phyloP scores from a whole-genome alignment of 2,888 invertebrate genomes.

The Leucania comma region DNA sequence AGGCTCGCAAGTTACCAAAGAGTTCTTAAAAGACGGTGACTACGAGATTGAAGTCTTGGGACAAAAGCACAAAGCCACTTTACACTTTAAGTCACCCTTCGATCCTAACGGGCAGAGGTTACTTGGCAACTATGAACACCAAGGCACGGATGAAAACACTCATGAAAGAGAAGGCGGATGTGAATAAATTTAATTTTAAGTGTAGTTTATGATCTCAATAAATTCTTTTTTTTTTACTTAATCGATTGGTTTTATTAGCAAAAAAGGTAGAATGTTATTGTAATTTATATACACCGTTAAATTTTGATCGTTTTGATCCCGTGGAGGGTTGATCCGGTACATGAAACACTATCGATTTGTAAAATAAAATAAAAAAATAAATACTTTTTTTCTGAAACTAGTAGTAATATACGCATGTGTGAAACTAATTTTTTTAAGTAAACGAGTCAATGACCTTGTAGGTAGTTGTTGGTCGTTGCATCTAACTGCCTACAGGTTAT shows the following conservation, averaged over 20 bases:
- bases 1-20: conserved; percentile 91
- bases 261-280: background rate
- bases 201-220: conserved; percentile 72
- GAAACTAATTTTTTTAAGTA: no score
- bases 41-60: conserved; percentile 96
- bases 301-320: no score
- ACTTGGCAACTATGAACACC: conserved; percentile 92
- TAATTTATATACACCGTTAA: background rate
- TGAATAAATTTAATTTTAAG: conserved; percentile 77
- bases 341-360: no score
- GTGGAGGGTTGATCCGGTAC: no score
- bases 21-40: conserved; percentile 92
- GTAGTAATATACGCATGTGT: no score
- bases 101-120: conserved; percentile 95
- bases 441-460: no score
- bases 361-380: no score
- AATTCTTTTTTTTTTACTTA: conserved; percentile 42
- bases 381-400: no score
- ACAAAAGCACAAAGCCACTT: conserved; percentile 92
- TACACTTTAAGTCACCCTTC: conserved; percentile 94
- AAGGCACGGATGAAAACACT: conserved; percentile 82
- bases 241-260: conserved; percentile 2
- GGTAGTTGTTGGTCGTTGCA: no score
- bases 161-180: conserved; percentile 87
- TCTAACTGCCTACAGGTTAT: no score